Evolutionary conservation across 2,113 vertebrate species (phyloP).

Genomic region (Ophiodon elongatus): DNA sequence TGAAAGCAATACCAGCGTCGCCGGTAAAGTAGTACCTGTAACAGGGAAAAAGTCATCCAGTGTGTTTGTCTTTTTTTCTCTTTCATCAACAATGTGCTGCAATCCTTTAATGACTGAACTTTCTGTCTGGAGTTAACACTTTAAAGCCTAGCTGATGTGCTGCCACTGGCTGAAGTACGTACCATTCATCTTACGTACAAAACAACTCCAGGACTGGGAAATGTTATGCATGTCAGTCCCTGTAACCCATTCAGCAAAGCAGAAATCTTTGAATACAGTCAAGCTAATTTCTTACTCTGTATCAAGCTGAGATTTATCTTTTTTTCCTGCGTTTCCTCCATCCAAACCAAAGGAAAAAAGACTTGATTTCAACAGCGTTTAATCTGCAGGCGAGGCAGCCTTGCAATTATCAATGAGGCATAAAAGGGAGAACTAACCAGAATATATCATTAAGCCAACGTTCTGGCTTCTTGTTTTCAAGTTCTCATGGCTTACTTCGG

Average conservation of each 20-base stretch:
- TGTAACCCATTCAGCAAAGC: background rate
- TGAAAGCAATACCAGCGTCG: background rate
- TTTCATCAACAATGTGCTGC: background rate
- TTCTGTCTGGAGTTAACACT: background rate
- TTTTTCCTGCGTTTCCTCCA: background rate
- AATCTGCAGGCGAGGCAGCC: background rate
- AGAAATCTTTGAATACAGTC: background rate
- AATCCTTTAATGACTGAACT: background rate
- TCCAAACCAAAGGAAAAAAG: background rate
- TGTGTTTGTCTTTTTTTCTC: background rate
- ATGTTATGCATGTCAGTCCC: background rate
- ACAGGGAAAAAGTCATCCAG: background rate
- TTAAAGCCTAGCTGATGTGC: background rate
- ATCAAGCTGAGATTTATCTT: slow-evolving; percentile 4
- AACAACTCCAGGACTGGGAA: background rate
- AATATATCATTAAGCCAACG: slow-evolving; percentile 18
- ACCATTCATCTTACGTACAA: background rate
- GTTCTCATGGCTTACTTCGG: background rate
- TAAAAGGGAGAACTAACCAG: slow-evolving; percentile 10
- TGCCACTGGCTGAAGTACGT: background rate
- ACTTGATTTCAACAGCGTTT: background rate
- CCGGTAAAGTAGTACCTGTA: background rate
- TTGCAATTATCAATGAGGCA: slow-evolving; percentile 27
- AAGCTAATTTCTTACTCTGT: background rate
- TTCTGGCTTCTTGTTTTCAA: slow-evolving; percentile 11